Evolutionary conservation across 1,140 invertebrate species (phyloP), one percentile per base, ranked within the genome.

Genomic region (Drosophila malerkotliana): DNA sequence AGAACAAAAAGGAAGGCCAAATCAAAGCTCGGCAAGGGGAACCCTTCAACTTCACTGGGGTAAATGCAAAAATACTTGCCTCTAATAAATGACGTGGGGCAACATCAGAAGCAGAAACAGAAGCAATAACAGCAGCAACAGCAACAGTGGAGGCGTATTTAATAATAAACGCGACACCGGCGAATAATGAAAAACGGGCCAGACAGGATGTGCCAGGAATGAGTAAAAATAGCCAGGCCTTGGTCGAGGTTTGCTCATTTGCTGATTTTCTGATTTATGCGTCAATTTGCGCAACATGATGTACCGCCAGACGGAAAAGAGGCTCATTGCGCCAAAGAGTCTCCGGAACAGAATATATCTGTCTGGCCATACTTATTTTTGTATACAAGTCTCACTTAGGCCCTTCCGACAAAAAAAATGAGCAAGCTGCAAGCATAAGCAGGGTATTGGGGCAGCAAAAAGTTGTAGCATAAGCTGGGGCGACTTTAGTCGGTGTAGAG

Each of bases 211-310:
- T 57, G 30, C 39, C 26, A 77, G 55, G 41, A 74, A 74, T 69
- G 75, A 60, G 63, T 72, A 64, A 73, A 87, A 77, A 74, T 77
- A 77, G 64, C 76, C 41, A 51, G 14, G 48, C 37, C 24, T 8
- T 30, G 60, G 51, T 56, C 51, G 66, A 59, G 47, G 49, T 59
- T 76, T 75, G 68, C 58, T 75, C 69, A 78, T 78, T 85, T 81
- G 66, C 56, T 87, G 82, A 78, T 78, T 85, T 81, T 62, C 51
- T 87, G 82, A 87, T 87, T 87, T 87, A 87, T 87, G 72, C 72
- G 44, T 63, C 76, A 87, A 83, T 87, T 87, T 87, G 60, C 56
- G 47, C 75, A 83, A 76, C 75, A 83, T 79, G 83, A 79, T 88
- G 60, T 63, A 76, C 64, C 52, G 66, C 52, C 60, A 64, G 48